Conservation (phyloP, 1,140 invertebrate genomes). For the Pseudomyrmex sp. region DNA sequence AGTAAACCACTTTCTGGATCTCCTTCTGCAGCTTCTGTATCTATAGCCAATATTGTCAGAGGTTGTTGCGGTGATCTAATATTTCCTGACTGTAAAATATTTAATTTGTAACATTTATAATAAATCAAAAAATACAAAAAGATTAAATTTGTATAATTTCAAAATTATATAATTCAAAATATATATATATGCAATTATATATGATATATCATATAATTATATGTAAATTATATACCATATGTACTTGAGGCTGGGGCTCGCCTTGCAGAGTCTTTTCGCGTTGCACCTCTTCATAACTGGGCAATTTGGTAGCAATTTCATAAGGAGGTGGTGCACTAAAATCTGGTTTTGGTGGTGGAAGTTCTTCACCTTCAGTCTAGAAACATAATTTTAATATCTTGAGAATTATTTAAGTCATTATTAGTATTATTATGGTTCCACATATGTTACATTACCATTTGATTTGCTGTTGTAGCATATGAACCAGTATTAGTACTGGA, state of each 20-base stretch:
- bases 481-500: constrained; percentile 63
- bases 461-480: constrained; percentile 59
- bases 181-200: neutral
- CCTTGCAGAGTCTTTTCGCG: constrained; percentile 93
- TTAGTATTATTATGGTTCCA: neutral
- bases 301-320: constrained; percentile 92
- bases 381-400: constrained; percentile 22
- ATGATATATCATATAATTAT: neutral
- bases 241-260: constrained; percentile 85
- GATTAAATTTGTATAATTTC: no score
- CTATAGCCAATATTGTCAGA: constrained; percentile 90
- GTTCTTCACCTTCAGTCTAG: constrained; percentile 83
- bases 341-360: constrained; percentile 92
- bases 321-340: constrained; percentile 95
- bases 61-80: constrained; percentile 86
- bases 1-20: constrained; percentile 91
- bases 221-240: constrained; percentile 74
- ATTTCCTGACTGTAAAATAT: constrained; percentile 82
- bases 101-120: constrained; percentile 45
- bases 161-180: neutral
- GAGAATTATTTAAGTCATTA: constrained; percentile 10
- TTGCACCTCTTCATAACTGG: constrained; percentile 96
- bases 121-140: neutral
- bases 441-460: constrained; percentile 54
- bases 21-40: constrained; percentile 89